phyloP scores from a whole-genome alignment of 2,888 invertebrate species.

The Agapetus fuscipes region DNA sequence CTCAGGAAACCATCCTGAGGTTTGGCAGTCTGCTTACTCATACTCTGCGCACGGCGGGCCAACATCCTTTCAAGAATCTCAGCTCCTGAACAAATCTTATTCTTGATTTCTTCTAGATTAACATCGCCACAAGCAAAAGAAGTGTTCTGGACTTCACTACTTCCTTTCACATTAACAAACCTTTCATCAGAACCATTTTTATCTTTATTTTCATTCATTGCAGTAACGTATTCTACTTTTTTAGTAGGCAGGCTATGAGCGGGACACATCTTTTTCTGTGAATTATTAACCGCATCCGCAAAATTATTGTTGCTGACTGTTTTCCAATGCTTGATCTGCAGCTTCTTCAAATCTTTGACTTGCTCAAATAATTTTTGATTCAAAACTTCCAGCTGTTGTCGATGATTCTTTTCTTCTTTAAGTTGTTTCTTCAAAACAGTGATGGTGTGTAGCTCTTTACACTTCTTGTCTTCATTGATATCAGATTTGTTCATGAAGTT shows the following conservation, averaged over 20 bases:
- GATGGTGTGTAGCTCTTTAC: slow-evolving; percentile 1
- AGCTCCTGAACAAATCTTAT: slow-evolving; percentile 8
- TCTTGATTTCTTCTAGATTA: background rate
- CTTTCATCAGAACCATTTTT: no score
- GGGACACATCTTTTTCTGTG: no score
- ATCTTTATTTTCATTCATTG: no score
- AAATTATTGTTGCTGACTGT: slow-evolving; percentile 24
- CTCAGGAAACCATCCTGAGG: background rate
- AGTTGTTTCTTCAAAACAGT: slow-evolving; percentile 45
- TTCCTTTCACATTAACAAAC: no score
- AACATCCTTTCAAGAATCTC: slow-evolving; percentile 6
- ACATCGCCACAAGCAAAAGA: background rate
- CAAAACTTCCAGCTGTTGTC: slow-evolving; percentile 52
- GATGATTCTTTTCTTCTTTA: slow-evolving; percentile 49
- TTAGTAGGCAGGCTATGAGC: no score
- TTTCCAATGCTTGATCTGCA: slow-evolving; percentile 36
- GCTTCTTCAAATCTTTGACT: slow-evolving; percentile 45
- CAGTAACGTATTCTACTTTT: no score
- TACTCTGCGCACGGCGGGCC: background rate
- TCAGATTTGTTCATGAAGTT: background rate
- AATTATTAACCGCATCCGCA: no score
- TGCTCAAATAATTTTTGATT: slow-evolving; percentile 52
- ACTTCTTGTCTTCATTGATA: slow-evolving; percentile 4
- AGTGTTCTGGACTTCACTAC: no score
- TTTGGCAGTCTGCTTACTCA: no score